Evolutionary conservation across 1,140 invertebrate species (phyloP).

Genomic region (Aethina tumida): DNA sequence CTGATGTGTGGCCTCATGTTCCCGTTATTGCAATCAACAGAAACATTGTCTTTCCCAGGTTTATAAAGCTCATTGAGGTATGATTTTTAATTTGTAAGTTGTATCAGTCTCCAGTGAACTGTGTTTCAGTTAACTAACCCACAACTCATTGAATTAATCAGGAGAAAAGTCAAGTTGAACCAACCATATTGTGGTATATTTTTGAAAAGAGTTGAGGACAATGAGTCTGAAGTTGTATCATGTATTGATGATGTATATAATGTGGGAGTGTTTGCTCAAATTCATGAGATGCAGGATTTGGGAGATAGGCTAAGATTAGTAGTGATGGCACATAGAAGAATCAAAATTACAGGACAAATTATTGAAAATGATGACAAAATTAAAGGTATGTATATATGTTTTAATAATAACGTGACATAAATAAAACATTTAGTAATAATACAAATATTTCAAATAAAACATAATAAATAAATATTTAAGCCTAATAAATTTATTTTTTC

Average conservation of each 20-base stretch:
- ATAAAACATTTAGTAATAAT: not conserved
- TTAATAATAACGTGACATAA: not conserved
- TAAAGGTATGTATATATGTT: slow-evolving; percentile 17
- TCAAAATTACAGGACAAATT: slow-evolving; percentile 68
- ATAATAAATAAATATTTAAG: slow-evolving; percentile 2
- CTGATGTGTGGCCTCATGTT: slow-evolving; percentile 91
- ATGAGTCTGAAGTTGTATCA: slow-evolving; percentile 80
- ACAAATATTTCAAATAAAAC: slow-evolving; percentile 3
- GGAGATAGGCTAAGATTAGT: slow-evolving; percentile 86
- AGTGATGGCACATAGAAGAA: slow-evolving; percentile 87
- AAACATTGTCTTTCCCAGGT: slow-evolving; percentile 95
- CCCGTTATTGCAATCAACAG: slow-evolving; percentile 89
- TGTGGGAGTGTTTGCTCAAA: slow-evolving; percentile 95
- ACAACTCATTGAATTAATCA: slow-evolving; percentile 78
- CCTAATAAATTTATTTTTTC: not conserved
- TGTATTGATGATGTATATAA: slow-evolving; percentile 80
- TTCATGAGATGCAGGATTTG: slow-evolving; percentile 93
- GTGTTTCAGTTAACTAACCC: slow-evolving; percentile 79
- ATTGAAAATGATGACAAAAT: slow-evolving; percentile 50
- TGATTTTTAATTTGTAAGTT: too few species aligned
- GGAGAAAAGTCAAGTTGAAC: slow-evolving; percentile 90
- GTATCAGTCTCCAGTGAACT: too few species aligned
- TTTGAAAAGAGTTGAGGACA: slow-evolving; percentile 84
- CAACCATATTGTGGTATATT: slow-evolving; percentile 98
- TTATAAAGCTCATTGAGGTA: slow-evolving; percentile 96